These are phyloP conservation scores for Hyles lineata DNA, from an alignment of 2,888 invertebrate genomes.

Conservation along the genomic window DNA sequence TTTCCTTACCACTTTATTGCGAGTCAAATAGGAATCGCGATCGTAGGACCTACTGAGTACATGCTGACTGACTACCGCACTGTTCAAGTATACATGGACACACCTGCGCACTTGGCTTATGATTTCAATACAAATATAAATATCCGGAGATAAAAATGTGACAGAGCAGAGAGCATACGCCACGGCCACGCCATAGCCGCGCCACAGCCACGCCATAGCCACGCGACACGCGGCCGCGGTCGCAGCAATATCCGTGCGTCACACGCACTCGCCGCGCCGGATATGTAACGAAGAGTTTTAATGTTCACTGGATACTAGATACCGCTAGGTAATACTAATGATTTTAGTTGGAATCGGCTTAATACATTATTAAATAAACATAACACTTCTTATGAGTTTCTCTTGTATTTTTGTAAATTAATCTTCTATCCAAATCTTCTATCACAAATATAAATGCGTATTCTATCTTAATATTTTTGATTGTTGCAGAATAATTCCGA, in stretches of 20 bases:
- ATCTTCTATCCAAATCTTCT: too few species aligned
- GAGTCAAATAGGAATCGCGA: too few species aligned
- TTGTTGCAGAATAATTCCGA: too few species aligned
- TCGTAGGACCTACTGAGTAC: too few species aligned
- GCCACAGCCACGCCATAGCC: not conserved
- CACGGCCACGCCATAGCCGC: not conserved
- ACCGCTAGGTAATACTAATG: not conserved
- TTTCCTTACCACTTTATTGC: too few species aligned
- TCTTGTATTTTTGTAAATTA: too few species aligned
- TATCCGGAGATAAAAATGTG: slow-evolving; percentile 19
- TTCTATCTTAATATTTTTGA: too few species aligned
- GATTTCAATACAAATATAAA: slow-evolving; percentile 6
- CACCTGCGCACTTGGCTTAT: not conserved
- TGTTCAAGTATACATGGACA: not conserved
- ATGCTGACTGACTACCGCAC: not conserved
- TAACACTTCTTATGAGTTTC: too few species aligned
- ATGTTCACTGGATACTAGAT: not conserved
- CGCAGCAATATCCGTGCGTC: not conserved
- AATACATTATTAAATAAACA: too few species aligned
- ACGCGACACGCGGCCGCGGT: too few species aligned
- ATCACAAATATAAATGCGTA: too few species aligned
- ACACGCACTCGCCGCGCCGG: not conserved
- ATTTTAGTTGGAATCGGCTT: not conserved
- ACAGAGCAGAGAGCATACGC: not conserved
- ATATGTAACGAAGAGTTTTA: not conserved